phyloP scores from a whole-genome alignment of 2,888 invertebrate species.

The Tetanocera ferruginea region DNA sequence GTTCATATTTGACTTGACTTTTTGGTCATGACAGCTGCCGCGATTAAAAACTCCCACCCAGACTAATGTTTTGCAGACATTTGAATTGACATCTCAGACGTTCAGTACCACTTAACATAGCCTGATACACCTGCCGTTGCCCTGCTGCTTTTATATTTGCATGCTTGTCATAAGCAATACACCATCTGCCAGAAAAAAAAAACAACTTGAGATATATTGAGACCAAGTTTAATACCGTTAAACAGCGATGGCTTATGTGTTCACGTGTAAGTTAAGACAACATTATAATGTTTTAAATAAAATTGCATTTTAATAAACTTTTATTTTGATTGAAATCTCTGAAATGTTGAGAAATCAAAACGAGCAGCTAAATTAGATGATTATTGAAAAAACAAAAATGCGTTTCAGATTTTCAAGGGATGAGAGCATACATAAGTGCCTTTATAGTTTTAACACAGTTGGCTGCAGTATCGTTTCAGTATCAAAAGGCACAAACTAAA shows the following conservation, averaged over 20 bases:
- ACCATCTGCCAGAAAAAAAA: constrained; percentile 64
- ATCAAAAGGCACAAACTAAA: too few relatives aligned
- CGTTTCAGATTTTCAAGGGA: too few relatives aligned
- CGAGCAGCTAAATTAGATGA: too few relatives aligned
- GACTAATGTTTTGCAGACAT: neutral
- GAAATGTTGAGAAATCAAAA: too few relatives aligned
- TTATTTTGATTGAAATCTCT: too few relatives aligned
- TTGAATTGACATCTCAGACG: neutral
- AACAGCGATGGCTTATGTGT: neutral
- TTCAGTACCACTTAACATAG: constrained; percentile 31
- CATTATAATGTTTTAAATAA: neutral
- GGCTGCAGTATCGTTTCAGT: too few relatives aligned
- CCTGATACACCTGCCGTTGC: constrained; percentile 55
- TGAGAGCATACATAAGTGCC: too few relatives aligned
- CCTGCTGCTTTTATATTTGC: constrained; percentile 16
- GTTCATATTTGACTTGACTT: constrained; percentile 55
- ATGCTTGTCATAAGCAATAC: constrained; percentile 50
- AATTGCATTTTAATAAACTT: too few relatives aligned
- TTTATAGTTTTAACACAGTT: too few relatives aligned
- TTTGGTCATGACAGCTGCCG: constrained; percentile 46
- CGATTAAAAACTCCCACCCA: neutral
- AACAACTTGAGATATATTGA: neutral
- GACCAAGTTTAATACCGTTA: neutral
- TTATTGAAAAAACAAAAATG: too few relatives aligned
- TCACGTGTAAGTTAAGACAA: neutral